Base-by-base conservation (phyloP, 2,113 vertebrate genomes). In the Numida meleagris region DNA sequence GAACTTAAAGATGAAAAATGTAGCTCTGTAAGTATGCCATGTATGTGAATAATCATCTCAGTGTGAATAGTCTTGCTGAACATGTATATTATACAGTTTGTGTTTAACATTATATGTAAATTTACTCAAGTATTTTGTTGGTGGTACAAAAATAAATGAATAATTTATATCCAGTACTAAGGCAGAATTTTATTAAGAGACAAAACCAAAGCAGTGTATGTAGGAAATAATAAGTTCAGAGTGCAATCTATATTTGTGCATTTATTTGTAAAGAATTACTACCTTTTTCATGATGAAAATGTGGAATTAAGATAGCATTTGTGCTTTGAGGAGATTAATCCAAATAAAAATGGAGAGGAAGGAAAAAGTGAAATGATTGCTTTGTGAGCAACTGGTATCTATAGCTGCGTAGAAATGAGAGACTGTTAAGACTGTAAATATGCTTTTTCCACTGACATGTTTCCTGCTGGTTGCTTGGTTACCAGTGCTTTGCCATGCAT, bases 401-500 rank as follows among this genome's bases (percentile, higher is more conserved):
- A 16, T 93, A 90, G 46, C 74, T 94, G 65, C 78, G 36, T 89
- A 45, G 82, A 94, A 94, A 82, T 84, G 94, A 92, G 74, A 93
- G 74, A 58, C 88, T 67, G 66, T 74, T 91, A 71, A 79, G 53
- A 82, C 29, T 89, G 89, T 95, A 96, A 97, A 96, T 96, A 91
- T 36, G 76, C 74, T 89, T 94, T 80, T 92, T 89, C 63, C 71
- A 82, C 63, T 95, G 84, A 93, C 73, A 92, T 91, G 48, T 91
- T 96, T 93, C 93, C 94, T 96, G 20, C 76, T 91, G 62, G 97
- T 97, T 97, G 96, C 97, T 91, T 96, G 85, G 97, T 96, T 96
- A 97, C 97, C 55, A 85, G 59, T 68, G 77, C 75, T 96, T 95
- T 95, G 84, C 91, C 65, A 53, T 7, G 10, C 79, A 70, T 88